Evolutionary conservation across 2,797 vertebrate species (phyloP).

Genomic region (Melanotaenia parkinsoni): DNA sequence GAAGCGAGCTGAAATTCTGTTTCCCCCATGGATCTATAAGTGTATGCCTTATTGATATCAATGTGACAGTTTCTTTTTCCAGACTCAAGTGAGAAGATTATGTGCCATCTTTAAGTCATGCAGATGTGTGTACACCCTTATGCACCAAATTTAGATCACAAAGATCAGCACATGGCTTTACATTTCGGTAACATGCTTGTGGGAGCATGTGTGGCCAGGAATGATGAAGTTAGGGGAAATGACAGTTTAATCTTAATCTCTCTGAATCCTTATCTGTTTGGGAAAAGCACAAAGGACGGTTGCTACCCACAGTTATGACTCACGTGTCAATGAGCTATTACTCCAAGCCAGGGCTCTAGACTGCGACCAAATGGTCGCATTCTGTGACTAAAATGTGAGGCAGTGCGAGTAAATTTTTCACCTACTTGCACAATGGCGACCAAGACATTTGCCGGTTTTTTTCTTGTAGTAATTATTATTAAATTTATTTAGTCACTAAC

Average conservation of each 20-base stretch:
- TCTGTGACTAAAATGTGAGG: too few relatives aligned
- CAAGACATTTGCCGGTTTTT: too few relatives aligned
- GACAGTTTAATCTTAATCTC: constrained; percentile 8
- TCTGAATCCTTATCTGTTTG: constrained; percentile 2
- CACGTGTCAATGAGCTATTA: too few relatives aligned
- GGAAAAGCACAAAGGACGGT: constrained; percentile 16
- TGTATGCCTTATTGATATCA: constrained; percentile 19
- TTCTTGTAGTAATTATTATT: too few relatives aligned
- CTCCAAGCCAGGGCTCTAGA: too few relatives aligned
- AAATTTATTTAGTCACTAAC: too few relatives aligned
- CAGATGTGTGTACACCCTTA: background rate
- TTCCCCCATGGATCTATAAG: background rate
- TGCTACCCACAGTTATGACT: constrained; percentile 4
- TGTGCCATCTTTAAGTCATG: background rate
- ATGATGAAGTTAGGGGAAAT: constrained; percentile 2
- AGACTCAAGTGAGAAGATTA: constrained; percentile 10
- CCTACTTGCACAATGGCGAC: too few relatives aligned
- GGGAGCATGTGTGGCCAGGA: constrained; percentile 9
- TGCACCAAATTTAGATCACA: background rate
- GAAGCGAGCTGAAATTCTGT: constrained; percentile 10
- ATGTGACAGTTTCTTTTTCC: constrained; percentile 21
- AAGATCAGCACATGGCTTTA: constrained; percentile 9
- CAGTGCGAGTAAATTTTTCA: too few relatives aligned
- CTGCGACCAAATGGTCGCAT: too few relatives aligned
- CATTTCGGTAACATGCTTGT: constrained; percentile 12